Percentiles rank a stretch among this genome's conserved stretches.
phyloP scores from a whole-genome alignment of 2,888 invertebrate species.

The Pristionchus exspectatus region DNA sequence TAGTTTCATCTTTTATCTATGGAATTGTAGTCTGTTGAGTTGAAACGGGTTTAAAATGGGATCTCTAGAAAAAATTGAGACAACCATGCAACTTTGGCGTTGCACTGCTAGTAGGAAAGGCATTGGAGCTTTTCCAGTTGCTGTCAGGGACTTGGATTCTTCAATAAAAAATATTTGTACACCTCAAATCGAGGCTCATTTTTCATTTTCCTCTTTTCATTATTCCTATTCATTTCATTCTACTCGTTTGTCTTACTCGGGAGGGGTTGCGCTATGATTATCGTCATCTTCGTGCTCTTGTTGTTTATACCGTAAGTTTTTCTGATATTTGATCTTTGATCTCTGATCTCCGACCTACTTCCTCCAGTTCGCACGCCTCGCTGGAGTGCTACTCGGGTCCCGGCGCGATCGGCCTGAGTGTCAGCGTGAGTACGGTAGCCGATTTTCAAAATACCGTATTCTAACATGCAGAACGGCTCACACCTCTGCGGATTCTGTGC shows the following conservation, averaged over 20 bases:
- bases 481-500: constrained; percentile 36
- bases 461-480: background rate
- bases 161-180: background rate
- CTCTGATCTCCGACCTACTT: too few species aligned
- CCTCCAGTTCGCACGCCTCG: background rate
- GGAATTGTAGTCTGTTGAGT: too few species aligned
- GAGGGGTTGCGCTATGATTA: constrained; percentile 28
- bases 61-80: too few species aligned
- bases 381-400: constrained; percentile 37
- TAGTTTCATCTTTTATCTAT: background rate
- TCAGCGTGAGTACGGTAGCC: constrained; percentile 13
- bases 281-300: background rate
- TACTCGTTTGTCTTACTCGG: background rate
- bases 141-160: too few species aligned
- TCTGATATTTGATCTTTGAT: constrained; percentile 4
- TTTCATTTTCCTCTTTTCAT: background rate
- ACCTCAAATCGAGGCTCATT: background rate
- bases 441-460: background rate
- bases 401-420: background rate
- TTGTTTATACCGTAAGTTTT: constrained; percentile 8
- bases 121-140: too few species aligned
- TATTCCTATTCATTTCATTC: background rate
- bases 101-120: too few species aligned
- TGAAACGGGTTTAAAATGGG: background rate
- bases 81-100: too few species aligned